These are phyloP conservation scores for Laterallus jamaicensis DNA, from an alignment of 2,113 vertebrate species.

Conservation along the genomic window DNA sequence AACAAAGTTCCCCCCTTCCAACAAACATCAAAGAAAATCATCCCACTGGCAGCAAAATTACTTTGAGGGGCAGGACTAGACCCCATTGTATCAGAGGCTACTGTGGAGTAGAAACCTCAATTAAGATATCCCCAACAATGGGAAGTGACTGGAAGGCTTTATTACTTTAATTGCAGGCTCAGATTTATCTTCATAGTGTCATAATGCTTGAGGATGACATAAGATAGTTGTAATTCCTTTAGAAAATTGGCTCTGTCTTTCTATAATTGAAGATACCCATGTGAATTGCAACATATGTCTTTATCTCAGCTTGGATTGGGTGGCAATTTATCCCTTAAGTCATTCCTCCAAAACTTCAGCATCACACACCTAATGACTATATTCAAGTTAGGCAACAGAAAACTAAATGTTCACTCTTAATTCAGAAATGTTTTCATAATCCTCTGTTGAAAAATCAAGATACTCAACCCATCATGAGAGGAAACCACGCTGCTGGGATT, in stretches of 20 bases:
- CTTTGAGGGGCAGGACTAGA: background rate
- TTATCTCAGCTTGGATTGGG: background rate
- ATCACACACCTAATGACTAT: background rate
- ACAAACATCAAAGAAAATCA: background rate
- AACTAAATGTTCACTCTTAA: background rate
- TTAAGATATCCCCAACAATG: background rate
- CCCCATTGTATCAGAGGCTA: background rate
- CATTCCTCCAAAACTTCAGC: background rate
- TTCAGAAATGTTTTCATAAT: background rate
- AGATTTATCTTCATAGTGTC: background rate
- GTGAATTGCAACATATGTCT: accelerated
- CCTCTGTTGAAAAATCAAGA: background rate
- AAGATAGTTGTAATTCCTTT: background rate
- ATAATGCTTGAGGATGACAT: background rate
- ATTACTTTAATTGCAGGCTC: background rate
- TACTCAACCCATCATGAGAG: accelerated
- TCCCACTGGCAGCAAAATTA: background rate
- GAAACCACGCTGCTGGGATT: background rate
- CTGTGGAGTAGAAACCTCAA: background rate
- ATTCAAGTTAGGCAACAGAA: background rate
- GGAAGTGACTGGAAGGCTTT: background rate
- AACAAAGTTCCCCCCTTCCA: background rate
- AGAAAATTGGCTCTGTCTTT: background rate
- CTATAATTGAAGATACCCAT: background rate
- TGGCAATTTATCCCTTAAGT: background rate